Conservation (phyloP, 2,113 vertebrate genomes). For the Craseonycteris thonglongyai region DNA sequence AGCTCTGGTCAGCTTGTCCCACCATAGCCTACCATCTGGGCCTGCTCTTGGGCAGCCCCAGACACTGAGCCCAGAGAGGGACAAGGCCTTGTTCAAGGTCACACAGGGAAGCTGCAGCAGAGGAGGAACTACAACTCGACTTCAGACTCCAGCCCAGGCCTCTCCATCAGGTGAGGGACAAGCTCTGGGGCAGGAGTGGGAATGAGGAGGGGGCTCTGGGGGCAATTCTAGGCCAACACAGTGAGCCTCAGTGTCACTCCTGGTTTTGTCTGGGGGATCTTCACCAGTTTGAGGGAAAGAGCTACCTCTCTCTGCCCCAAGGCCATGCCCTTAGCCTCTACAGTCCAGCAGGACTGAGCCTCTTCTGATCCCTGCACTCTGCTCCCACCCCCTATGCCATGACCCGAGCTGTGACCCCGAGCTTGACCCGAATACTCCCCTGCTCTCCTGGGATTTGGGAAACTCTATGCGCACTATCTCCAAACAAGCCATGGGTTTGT, state of each 20-base stretch:
- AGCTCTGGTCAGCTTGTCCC: not conserved
- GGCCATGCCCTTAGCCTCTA: not conserved
- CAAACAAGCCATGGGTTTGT: not conserved
- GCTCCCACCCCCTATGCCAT: not conserved
- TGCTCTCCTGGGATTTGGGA: not conserved
- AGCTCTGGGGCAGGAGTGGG: too few relatives aligned
- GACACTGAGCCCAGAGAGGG: not conserved
- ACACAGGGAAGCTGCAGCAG: not conserved
- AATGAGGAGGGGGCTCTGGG: not conserved
- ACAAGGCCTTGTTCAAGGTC: not conserved
- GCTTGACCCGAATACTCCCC: too few relatives aligned
- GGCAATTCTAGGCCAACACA: not conserved
- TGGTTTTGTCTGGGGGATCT: not conserved
- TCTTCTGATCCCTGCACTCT: not conserved
- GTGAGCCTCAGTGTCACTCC: not conserved
- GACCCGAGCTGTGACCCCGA: too few relatives aligned
- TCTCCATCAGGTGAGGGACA: not conserved
- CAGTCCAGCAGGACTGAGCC: not conserved
- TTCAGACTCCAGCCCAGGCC: not conserved
- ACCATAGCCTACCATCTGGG: too few relatives aligned
- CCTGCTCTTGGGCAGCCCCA: not conserved
- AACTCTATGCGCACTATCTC: not conserved
- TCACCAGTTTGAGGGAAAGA: not conserved
- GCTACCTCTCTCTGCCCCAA: not conserved
- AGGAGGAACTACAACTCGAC: not conserved